Evolutionary conservation across 2,797 vertebrate genomes (phyloP).

Genomic region (Dermochelys coriacea): DNA sequence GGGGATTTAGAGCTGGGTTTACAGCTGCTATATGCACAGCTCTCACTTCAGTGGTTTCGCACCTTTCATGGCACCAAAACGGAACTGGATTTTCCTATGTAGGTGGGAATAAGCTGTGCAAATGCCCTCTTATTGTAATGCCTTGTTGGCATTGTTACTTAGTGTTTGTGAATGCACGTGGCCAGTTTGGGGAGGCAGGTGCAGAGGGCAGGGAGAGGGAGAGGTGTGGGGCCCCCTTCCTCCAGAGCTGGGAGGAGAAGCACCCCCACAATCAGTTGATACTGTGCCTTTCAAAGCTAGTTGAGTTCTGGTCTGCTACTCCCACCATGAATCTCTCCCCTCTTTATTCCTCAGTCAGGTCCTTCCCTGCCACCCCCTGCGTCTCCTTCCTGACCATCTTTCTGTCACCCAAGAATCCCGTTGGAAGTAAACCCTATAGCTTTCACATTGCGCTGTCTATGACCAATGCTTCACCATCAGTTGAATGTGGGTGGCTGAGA

Average conservation of each 20-base stretch:
- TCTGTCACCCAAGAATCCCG: not conserved
- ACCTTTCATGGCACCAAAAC: not conserved
- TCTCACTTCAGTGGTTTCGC: not conserved
- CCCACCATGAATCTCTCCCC: not conserved
- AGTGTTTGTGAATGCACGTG: too few relatives aligned
- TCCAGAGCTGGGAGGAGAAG: not conserved
- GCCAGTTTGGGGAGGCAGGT: not conserved
- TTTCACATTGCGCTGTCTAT: not conserved
- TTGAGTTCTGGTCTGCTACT: not conserved
- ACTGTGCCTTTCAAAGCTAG: not conserved
- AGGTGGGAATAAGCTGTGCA: not conserved
- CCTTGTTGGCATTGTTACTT: not conserved
- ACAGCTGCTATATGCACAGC: not conserved
- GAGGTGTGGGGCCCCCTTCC: not conserved
- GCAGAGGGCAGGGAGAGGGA: too few relatives aligned
- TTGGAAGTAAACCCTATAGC: not conserved
- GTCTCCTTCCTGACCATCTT: accelerated
- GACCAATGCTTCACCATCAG: not conserved
- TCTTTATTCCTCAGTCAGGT: not conserved
- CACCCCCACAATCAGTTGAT: not conserved
- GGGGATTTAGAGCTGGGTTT: not conserved
- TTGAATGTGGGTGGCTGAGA: not conserved
- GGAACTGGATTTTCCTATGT: not conserved
- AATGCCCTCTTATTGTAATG: not conserved
- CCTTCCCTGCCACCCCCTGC: not conserved